Base-by-base conservation (phyloP, 1,140 invertebrate genomes). In the Hirudo medicinalis region DNA sequence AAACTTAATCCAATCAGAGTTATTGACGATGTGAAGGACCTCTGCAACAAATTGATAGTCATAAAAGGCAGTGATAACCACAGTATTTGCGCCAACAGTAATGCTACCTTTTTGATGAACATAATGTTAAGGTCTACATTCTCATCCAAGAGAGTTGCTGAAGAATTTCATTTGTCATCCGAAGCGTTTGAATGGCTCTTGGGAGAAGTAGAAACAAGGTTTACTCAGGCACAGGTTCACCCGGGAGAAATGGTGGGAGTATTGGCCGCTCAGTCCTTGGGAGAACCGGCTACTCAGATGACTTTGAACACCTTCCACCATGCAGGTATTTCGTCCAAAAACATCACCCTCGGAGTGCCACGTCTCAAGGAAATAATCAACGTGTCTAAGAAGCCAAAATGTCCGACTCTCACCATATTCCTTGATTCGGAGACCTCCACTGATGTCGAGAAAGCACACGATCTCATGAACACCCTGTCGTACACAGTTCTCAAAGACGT, bases 281-380 rank as follows among this genome's bases (percentile, higher is more conserved):
- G 96, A 76, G 97, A 99, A 81, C 97, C 97, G 20, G 97, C 96
- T 73, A 99, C 97, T 75, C 96, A 99, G 85, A 99, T 99, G 96
- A 99, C 97, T 82, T 83, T 99, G 78, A 99, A 99, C 83, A 99
- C 97, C 86, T 99, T 99, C 89, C 97, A 99, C 86, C 98, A 97
- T 84, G 96, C 96, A 84, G 97, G 97, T 87, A 96, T 99, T 73
- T 99, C 96, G 0, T 97, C 96, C 8, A 99, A 99, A 83, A 99
- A 99, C 85, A 96, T 99, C 85, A 99, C 97, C 0, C 88, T 99
- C 57, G 97, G 97, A 87, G 97, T 99, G 72, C 97, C 97, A 0
- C 86, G 94, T 76, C 75, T 84, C 36, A 88, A 88, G 82, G 97
- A 99, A 88, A 99, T 99, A 78, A 99, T 99, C 76, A 99, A 99